Evolutionary conservation across 1,140 invertebrate species (phyloP), one percentile per base, ranked within the genome.

Genomic region (Himalopsyche phryganea): DNA sequence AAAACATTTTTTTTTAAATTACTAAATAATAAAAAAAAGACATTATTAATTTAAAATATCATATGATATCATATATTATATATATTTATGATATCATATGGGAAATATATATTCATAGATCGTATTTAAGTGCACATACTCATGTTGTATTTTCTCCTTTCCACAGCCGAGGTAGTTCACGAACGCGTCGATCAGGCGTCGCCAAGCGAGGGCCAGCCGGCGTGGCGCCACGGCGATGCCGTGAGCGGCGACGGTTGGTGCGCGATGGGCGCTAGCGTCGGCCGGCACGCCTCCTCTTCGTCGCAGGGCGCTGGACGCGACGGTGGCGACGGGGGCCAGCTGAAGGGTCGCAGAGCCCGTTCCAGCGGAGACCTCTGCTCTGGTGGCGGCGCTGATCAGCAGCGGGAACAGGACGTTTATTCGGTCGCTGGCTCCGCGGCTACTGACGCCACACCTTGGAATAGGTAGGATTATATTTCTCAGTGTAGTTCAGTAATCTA

Each of bases 321-420:
- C 14, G 46, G 58, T 32, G 35, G 50, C 14, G 46, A 55, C 41
- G n/a, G 54, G 20, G 38, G 51, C 15, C 83, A 65, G 76, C 81
- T 65, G 74, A 85, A 68, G 13, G 85, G 85, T 33, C 80, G 87
- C 9, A 77, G 86, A 45, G 85, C 86, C 2, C 82, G 87, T 55
- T 88, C 86, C 23, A 85, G 83, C 58, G 86, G 86, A 69, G 83
- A 69, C 75, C 81, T 69, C 69, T 85, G 65, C 81, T 68, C 71
- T 83, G 23, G 65, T 74, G 85, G 87, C 74, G 86, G 86, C 56
- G 87, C 89, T 66, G 82, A 79, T n/a, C 84, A 84, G 0, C 86
- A 88, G 66, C 79, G 85, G 28, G 87, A 86, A 6, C 86, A 85
- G 0, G 87, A 89, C 68, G 85, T 72, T 11, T 64, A 59, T 6